A percentile compares a stretch with the other conserved stretches of the same genome.
phyloP scores from a whole-genome alignment of 2,113 vertebrate genomes.

The Gadus chalcogrammus region DNA sequence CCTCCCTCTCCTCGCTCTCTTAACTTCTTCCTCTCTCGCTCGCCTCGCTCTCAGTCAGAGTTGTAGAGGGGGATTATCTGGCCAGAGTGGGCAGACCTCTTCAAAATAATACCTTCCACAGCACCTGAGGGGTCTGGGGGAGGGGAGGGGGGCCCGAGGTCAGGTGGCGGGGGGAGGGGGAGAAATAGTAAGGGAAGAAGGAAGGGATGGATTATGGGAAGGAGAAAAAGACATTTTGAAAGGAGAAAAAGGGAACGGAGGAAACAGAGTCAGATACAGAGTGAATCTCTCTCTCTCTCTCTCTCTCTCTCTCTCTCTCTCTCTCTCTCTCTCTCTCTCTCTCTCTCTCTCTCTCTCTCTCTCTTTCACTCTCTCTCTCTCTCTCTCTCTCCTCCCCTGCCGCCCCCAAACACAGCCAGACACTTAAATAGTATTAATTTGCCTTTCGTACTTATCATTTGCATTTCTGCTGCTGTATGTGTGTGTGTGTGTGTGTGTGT shows the following conservation, averaged over 20 bases:
- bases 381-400: no score
- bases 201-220: neutral
- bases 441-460: no score
- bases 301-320: no score
- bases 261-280: neutral
- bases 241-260: neutral
- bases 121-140: conserved; percentile 21
- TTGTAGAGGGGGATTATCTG: conserved; percentile 77
- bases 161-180: neutral
- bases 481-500: no score
- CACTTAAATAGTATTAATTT: no score
- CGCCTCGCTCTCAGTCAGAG: conserved; percentile 11
- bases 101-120: conserved; percentile 40
- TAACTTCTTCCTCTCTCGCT: conserved; percentile 22
- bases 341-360: no score
- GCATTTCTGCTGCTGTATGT: no score
- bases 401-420: no score
- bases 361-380: no score
- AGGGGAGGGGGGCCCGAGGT: neutral
- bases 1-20: conserved; percentile 22
- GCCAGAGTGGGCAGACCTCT: conserved; percentile 38
- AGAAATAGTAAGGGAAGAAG: neutral
- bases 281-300: no score
- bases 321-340: no score
- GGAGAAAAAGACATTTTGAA: neutral